Evolutionary conservation across 2,113 vertebrate species (phyloP).

Genomic region (Dromas ardeola): DNA sequence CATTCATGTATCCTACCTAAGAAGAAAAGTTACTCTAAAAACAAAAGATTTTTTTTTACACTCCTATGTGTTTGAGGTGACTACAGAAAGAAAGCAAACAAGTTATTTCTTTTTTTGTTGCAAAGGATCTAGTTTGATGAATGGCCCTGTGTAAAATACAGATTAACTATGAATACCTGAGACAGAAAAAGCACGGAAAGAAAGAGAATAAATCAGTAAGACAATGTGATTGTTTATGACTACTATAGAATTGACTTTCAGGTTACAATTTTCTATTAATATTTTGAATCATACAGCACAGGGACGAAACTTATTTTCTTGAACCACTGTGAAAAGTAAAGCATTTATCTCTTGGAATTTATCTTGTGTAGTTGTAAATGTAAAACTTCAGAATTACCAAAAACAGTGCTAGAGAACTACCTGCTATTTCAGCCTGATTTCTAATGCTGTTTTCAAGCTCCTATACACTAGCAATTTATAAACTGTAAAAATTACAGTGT

Average conservation of each 20-base stretch:
- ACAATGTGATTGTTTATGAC: neutral
- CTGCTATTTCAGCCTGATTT: neutral
- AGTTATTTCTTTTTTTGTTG: neutral
- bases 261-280: neutral
- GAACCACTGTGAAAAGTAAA: neutral
- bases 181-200: neutral
- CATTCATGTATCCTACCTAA: neutral
- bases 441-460: neutral
- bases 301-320: neutral
- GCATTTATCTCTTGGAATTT: neutral
- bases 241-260: neutral
- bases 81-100: neutral
- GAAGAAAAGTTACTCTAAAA: neutral
- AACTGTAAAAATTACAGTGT: neutral
- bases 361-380: neutral
- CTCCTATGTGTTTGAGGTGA: neutral
- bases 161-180: neutral
- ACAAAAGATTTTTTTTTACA: neutral
- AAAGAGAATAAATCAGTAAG: conserved; percentile 8
- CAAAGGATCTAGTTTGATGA: neutral
- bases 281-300: neutral
- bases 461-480: neutral
- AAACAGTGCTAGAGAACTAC: neutral
- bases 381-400: neutral
- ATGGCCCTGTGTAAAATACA: neutral